Evolutionary conservation across 92 coral and sea anemone species (phyloP), one percentile per base, ranked within the genome.

Genomic region (Anthopleura xanthogrammica): DNA sequence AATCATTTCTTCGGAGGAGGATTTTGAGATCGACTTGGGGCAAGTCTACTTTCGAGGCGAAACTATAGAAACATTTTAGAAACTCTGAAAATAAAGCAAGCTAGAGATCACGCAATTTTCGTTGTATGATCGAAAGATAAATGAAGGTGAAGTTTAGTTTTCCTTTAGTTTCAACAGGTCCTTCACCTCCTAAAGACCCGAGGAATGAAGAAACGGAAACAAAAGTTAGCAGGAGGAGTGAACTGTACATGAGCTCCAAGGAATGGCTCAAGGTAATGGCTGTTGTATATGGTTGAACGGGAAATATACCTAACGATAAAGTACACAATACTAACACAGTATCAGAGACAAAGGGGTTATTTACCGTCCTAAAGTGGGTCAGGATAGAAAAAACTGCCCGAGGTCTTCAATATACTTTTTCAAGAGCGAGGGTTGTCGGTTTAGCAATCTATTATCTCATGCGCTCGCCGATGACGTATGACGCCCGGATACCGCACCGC

Each of bases 171-270:
- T 90, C 86, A 6, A 70, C 89, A 74, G 84, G 80, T 64, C 87
- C 88, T 29, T 57, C 66, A 24, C 87, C 88, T 14, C 75, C 88
- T 17, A 80, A 78, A 48, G 81, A 88, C 65, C 80, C 68, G 50
- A 41, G 72, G 41, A 76, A 70, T 64, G 92, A 77, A 43, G 57
- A 80, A 42, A 76, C 75, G 17, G 79, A 57, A 58, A 81, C 73
- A 68, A 84, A 76, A 77, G 79, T 80, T 39, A 87, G 83, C 36
- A 90, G 80, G 66, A 88, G 82, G 82, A 96, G 95, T 65, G 99
- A 96, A 83, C 88, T 92, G 82, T 96, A 94, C 87, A 96, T 96
- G 99, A 89, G 99, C 54, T 94, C 99, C 22, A 91, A 90, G 81
- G 99, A 94, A 48, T 96, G 99, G 99, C 90, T 96, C 0, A 96